These are phyloP conservation scores for Darevskia mixta DNA, from an alignment of 2,797 vertebrate genomes.

Conservation along the genomic window DNA sequence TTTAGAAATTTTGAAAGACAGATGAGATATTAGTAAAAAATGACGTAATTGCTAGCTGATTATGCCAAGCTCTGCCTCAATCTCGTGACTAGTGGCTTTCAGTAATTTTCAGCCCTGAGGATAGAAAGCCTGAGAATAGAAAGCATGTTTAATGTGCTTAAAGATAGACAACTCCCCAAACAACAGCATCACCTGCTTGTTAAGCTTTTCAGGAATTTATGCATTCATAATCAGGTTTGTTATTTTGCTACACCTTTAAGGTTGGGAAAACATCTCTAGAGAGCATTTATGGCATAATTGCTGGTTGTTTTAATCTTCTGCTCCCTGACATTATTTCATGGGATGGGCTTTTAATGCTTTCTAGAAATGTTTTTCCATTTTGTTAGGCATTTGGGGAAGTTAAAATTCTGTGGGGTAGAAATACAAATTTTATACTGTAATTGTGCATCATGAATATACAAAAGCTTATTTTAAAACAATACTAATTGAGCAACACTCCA, in stretches of 20 bases:
- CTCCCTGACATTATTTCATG: background rate
- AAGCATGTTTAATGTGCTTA: background rate
- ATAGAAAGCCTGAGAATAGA: too few species aligned
- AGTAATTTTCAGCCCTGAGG: too few species aligned
- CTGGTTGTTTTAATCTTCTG: background rate
- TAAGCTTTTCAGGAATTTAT: background rate
- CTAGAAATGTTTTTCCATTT: background rate
- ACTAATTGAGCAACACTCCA: background rate
- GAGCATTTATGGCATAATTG: background rate
- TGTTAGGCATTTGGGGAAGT: background rate
- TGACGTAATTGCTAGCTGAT: too few species aligned
- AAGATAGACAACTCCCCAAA: background rate
- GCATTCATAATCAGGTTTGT: background rate
- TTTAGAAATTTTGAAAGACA: too few species aligned
- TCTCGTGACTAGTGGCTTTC: too few species aligned
- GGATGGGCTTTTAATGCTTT: background rate
- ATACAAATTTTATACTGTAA: background rate
- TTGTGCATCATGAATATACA: background rate
- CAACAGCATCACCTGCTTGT: background rate
- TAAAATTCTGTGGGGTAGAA: background rate
- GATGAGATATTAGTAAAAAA: too few species aligned
- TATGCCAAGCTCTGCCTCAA: too few species aligned
- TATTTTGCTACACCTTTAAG: background rate
- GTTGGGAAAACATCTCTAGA: background rate
- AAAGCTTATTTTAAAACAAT: background rate